A percentile compares a stretch with the other conserved stretches of the same genome.
phyloP scores from a whole-genome alignment of 1,140 invertebrate species.

The Cryptotermes secundus region DNA sequence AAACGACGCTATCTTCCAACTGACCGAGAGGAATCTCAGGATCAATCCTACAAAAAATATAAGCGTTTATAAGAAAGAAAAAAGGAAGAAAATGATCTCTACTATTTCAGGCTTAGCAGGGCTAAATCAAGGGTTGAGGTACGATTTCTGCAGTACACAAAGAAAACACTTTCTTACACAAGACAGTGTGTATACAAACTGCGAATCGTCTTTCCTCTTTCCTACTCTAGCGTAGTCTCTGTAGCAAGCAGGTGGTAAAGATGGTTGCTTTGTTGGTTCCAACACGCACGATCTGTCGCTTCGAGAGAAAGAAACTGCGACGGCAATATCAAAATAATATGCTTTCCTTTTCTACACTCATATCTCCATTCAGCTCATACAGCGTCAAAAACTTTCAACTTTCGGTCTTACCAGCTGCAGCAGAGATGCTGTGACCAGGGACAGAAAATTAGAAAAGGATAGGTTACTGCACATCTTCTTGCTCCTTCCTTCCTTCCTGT shows the following conservation, averaged over 20 bases:
- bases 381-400: background rate
- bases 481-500: background rate
- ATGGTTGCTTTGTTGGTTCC: background rate
- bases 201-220: background rate
- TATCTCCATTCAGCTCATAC: background rate
- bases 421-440: background rate
- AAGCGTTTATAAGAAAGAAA: background rate
- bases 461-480: too few relatives aligned
- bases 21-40: background rate
- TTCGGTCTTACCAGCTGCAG: background rate
- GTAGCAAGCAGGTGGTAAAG: background rate
- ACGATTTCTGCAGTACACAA: background rate
- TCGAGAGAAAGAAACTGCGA: background rate
- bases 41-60: background rate
- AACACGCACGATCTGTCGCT: background rate
- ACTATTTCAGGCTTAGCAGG: background rate
- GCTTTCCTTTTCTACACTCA: background rate
- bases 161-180: background rate
- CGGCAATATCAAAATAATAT: background rate
- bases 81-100: background rate
- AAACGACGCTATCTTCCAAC: background rate
- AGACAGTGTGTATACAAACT: background rate
- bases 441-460: background rate
- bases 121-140: background rate
- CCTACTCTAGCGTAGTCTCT: background rate